Evolutionary conservation across 2,113 vertebrate genomes (phyloP), one percentile per base, ranked within the genome.

Genomic region (Rhodinocichla rosea): DNA sequence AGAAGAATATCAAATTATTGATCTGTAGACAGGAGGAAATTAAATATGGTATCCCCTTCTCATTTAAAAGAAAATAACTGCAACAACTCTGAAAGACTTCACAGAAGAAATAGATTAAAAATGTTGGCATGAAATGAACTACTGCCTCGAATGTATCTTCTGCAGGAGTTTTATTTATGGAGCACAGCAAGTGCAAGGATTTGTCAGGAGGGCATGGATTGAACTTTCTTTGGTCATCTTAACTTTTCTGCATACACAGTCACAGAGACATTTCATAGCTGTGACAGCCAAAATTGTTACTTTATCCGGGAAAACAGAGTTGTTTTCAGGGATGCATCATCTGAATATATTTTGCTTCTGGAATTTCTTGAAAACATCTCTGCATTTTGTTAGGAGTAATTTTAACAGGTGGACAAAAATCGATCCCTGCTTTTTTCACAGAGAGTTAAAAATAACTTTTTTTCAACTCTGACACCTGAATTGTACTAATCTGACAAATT

Each of bases 1-100:
- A 84, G 93, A 91, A 88, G 78, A 95, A 94, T 83, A 94, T 91
- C 40, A 95, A 87, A 84, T 96, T 96, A 97, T 94, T 97, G 87
- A 95, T 95, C 93, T 96, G 67, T 28, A 77, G 57, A 91, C 74
- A 92, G 80, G 22, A 96, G 78, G 83, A 97, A 97, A 96, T 96
- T 69, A 96, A 97, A 97, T 80, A 93, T 71, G 78, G 86, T 39
- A 92, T 80, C 65, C 47, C 44, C 49, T 82, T 92, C 60, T 96
- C 70, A 73, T 97, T 95, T 89, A 93, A 95, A 89, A 95, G 82
- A 55, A 89, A 96, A 78, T 50, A 87, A 83, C n/a, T 55, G 12
- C 15, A 68, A 64, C 27, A 82, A 44, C 55, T 91, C 67, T 63
- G 13, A 14, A 79, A 89, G 89, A 91, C 75, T 92, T 92, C 45